phyloP scores from a whole-genome alignment of 2,888 invertebrate species.

The Leistus spinibarbis region DNA sequence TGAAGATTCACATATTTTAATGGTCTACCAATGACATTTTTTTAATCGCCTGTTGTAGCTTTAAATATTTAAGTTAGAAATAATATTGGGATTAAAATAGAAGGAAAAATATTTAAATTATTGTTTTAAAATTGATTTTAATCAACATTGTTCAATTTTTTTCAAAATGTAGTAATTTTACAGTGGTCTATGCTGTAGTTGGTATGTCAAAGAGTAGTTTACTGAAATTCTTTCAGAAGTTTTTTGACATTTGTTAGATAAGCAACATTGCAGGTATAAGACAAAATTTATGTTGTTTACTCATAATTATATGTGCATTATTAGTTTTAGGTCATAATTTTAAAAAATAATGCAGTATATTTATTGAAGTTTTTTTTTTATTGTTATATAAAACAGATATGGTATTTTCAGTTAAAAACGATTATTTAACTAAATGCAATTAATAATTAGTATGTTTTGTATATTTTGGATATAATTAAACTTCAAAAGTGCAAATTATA shows the following conservation, averaged over 20 bases:
- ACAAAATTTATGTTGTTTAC: not conserved
- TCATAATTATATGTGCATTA: not conserved
- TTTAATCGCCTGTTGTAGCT: not conserved
- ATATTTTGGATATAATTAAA: not conserved
- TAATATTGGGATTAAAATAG: not conserved
- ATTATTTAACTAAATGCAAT: not conserved
- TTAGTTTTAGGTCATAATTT: not conserved
- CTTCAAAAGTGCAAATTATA: not conserved
- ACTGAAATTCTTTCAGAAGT: conserved; percentile 10
- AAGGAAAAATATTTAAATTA: not conserved
- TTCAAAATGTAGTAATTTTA: not conserved
- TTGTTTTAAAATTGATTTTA: not conserved
- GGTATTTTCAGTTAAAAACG: not conserved
- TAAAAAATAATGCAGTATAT: not conserved
- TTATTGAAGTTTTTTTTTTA: not conserved
- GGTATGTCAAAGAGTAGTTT: conserved; percentile 32
- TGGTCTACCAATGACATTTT: not conserved
- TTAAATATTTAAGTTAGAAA: not conserved
- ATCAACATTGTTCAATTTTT: not conserved
- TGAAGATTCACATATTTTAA: not conserved
- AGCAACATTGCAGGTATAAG: not conserved
- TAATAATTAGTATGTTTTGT: not conserved
- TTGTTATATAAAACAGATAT: not conserved
- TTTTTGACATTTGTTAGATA: conserved; percentile 26
- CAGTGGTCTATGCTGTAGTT: conserved; percentile 16